A percentile compares a stretch with the other conserved stretches of the same genome.
phyloP scores from a whole-genome alignment of 92 coral and sea anemone species.

The Zoanthus solanderi region DNA sequence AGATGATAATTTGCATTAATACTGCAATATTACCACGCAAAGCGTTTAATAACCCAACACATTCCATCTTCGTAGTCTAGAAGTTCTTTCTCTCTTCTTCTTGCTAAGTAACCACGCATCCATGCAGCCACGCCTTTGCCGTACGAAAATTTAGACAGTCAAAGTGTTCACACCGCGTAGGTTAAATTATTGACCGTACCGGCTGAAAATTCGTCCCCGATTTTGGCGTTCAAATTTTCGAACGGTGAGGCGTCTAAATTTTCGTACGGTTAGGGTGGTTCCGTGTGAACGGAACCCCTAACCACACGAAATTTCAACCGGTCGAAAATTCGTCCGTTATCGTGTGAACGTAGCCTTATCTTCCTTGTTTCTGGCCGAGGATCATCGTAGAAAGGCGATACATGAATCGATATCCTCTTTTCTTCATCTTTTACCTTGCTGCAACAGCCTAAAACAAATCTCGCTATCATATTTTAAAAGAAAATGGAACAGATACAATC shows the following conservation, averaged over 20 bases:
- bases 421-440: no score
- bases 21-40: conserved; percentile 13
- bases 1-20: not conserved
- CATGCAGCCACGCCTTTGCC: conserved; percentile 39
- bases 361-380: no score
- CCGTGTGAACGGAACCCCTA: not conserved
- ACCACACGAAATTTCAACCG: no score
- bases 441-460: no score
- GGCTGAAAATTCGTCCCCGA: not conserved
- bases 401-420: no score
- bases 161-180: not conserved
- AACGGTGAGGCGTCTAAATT: not conserved
- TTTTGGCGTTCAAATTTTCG: no score
- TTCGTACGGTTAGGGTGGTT: not conserved
- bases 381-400: no score
- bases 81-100: conserved; percentile 7
- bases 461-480: no score
- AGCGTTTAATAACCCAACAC: not conserved
- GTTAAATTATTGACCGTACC: conserved; percentile 22
- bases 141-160: conserved; percentile 40
- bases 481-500: no score
- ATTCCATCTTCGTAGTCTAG: not conserved
- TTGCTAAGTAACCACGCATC: conserved; percentile 34
- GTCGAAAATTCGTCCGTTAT: no score
- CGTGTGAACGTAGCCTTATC: no score